Evolutionary conservation across 2,888 invertebrate genomes (phyloP), one percentile per base, ranked within the genome.

Genomic region (Amiota communis): DNA sequence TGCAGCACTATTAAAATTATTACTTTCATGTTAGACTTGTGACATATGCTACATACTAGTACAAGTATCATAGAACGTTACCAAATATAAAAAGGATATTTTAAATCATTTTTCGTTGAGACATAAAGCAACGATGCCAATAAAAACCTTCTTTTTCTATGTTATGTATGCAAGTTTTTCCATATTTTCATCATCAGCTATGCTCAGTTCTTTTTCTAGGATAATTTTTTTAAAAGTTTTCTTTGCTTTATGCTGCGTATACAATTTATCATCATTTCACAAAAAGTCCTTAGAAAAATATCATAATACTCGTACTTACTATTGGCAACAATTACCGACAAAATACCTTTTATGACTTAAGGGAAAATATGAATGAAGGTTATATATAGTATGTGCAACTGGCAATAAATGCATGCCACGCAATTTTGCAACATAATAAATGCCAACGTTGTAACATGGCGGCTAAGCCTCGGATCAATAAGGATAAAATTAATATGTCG

Each of bases 11-110:
- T 36, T 36, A 76, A 77, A 80, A 80, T 84, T 82, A 77, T 75
- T 78, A 77, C 79, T 82, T 82, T 82, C 82, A 85, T 83, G 79
- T 83, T 81, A 82, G 83, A 83, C 82, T 81, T 79, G 79, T 85
- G 83, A 84, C 82, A 83, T 83, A 84, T 83, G 82, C 82, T 80
- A 83, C 83, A 83, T 12, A 83, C 83, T 85, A 79, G 79, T 75
- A 76, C 74, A 71, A 49, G 57, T 57, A 68, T 2, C 12, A 46
- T 17, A 10, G 36, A 36, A 36, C 36, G 6, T 6, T 6, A 46
- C 6, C 53, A 53, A 53, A 53, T 53, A 53, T 12, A n/a, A 23
- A 23, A 63, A 36, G 63, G 13, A 20, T 49, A 15, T n/a, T 8
- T 64, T 63, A 46, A 23, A 63, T 63, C 63, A 63, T 63, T 46